phyloP scores from a whole-genome alignment of 2,888 invertebrate species.

The Plagodis dolabraria region DNA sequence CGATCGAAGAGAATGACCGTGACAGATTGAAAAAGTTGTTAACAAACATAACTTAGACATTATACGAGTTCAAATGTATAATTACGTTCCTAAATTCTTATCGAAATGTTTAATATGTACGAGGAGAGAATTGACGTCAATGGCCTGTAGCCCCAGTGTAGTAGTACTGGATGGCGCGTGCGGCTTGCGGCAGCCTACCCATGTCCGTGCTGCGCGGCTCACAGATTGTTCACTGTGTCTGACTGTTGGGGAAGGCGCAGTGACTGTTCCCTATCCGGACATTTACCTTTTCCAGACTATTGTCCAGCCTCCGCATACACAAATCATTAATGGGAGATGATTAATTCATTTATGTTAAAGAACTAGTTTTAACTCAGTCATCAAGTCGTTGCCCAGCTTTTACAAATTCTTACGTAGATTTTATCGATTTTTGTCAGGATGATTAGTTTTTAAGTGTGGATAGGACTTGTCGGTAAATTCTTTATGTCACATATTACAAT shows the following conservation, averaged over 20 bases:
- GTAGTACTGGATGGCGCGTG: slow-evolving; percentile 1
- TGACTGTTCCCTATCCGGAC: slow-evolving; percentile 34
- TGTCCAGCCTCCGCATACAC: slow-evolving; percentile 35
- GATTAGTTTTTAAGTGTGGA: too few relatives aligned
- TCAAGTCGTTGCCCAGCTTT: slow-evolving; percentile 3
- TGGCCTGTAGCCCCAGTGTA: slow-evolving; percentile 27
- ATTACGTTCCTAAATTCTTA: slow-evolving; percentile 40
- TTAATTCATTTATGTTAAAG: slow-evolving; percentile 29
- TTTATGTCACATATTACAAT: too few relatives aligned
- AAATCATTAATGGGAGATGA: slow-evolving; percentile 36
- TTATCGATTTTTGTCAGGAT: too few relatives aligned
- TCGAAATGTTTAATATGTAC: slow-evolving; percentile 44
- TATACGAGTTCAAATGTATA: slow-evolving; percentile 42
- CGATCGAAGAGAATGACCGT: too few relatives aligned
- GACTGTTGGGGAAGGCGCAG: not conserved
- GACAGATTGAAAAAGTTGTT: too few relatives aligned
- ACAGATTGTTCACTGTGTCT: slow-evolving; percentile 12
- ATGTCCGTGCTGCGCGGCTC: not conserved
- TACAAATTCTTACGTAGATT: not conserved
- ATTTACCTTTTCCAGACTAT: slow-evolving; percentile 47
- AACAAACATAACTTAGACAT: slow-evolving; percentile 9
- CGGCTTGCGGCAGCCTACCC: not conserved
- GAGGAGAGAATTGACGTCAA: slow-evolving; percentile 55
- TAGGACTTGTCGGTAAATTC: too few relatives aligned
- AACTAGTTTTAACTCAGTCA: not conserved